Conservation (phyloP, 2,888 invertebrate genomes). For the Eugnorisma glareosa region DNA sequence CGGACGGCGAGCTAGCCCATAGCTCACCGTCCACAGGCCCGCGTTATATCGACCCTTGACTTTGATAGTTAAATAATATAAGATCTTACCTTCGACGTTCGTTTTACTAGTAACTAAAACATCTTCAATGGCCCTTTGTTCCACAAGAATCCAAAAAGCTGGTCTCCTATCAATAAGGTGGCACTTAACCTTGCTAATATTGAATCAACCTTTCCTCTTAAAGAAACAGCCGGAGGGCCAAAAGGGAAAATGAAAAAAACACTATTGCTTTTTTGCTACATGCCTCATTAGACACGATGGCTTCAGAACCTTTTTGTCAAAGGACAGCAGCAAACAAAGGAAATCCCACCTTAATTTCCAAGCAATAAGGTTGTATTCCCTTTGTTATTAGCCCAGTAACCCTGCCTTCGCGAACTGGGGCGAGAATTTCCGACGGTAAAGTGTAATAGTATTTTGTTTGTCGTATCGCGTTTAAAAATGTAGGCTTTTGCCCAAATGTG, state of each 20-base stretch:
- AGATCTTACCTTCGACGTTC: not conserved
- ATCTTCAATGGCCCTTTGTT: conserved; percentile 30
- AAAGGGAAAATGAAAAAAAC: conserved; percentile 70
- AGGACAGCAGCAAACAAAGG: conserved; percentile 65
- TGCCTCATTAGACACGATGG: conserved; percentile 77
- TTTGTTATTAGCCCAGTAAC: conserved; percentile 43
- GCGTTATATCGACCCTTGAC: not conserved
- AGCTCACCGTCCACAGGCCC: too few species aligned
- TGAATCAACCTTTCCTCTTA: conserved; percentile 73
- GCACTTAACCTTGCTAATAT: conserved; percentile 69
- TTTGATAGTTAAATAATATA: not conserved
- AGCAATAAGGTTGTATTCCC: conserved; percentile 45
- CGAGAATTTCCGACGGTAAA: conserved; percentile 73
- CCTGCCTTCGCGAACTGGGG: conserved; percentile 68
- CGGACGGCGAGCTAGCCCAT: too few species aligned
- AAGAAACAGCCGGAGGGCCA: conserved; percentile 63
- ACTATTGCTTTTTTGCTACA: conserved; percentile 70
- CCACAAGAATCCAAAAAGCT: conserved; percentile 35
- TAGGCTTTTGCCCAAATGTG: conserved; percentile 52
- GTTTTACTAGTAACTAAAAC: conserved; percentile 14
- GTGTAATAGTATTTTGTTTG: conserved; percentile 75
- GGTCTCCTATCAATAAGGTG: conserved; percentile 54
- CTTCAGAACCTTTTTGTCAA: conserved; percentile 75
- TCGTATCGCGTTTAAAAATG: conserved; percentile 65
- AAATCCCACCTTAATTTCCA: conserved; percentile 57